Conservation (phyloP, 2,797 vertebrate genomes). For the Sebastes matsubarae region DNA sequence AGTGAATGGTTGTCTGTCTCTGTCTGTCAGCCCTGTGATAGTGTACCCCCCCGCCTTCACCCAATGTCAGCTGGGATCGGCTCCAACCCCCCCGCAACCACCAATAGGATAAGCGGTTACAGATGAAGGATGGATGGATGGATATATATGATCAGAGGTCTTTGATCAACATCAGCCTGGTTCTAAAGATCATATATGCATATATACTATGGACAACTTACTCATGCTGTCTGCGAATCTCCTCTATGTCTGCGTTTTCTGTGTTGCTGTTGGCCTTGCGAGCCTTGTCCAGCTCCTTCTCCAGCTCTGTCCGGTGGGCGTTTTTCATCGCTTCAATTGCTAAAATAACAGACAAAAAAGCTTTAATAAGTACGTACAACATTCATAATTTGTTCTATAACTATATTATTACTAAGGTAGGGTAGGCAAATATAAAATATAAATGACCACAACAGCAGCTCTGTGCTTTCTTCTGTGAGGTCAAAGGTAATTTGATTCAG, state of each 20-base stretch:
- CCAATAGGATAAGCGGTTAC: too few species aligned
- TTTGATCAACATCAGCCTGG: not conserved
- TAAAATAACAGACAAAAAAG: conserved; percentile 36
- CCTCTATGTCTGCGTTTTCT: conserved; percentile 85
- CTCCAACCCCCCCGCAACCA: too few species aligned
- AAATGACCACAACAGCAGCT: not conserved
- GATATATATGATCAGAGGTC: not conserved
- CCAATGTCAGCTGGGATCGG: too few species aligned
- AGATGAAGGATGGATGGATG: too few species aligned
- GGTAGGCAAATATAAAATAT: not conserved
- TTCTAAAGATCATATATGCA: not conserved
- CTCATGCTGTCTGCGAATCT: conserved; percentile 85
- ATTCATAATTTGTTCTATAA: not conserved
- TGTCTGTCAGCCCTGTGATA: too few species aligned
- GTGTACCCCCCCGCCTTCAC: too few species aligned
- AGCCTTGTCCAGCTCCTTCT: conserved; percentile 84
- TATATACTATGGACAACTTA: conserved; percentile 53
- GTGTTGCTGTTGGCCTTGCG: conserved; percentile 82
- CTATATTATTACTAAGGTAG: not conserved
- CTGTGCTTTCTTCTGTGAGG: not conserved
- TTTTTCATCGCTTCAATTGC: conserved; percentile 90
- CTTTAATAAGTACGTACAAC: not conserved
- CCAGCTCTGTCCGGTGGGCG: conserved; percentile 85
- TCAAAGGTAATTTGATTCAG: not conserved
- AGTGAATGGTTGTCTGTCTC: too few species aligned